These are phyloP conservation scores for Echinarachnius parma DNA, from an alignment of 53 echinoderm and acorn worm genomes.

Conservation along the genomic window DNA sequence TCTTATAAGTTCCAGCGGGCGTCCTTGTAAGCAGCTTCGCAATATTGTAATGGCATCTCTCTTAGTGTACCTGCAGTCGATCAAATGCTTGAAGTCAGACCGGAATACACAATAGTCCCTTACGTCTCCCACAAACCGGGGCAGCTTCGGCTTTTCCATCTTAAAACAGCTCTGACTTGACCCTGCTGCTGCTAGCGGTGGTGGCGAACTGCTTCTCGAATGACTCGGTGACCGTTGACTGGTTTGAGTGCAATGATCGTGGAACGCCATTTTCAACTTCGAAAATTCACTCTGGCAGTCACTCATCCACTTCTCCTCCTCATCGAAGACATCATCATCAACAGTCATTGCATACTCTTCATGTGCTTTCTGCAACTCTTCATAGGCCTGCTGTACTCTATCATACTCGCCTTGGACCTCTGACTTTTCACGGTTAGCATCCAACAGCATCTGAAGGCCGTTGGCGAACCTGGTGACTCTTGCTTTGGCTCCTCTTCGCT, in stretches of 20 bases:
- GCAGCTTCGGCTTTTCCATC: conserved; percentile 56
- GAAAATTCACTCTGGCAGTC: conserved; percentile 36
- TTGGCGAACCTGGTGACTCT: conserved; percentile 7
- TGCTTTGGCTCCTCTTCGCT: conserved; percentile 29
- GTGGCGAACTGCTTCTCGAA: background rate
- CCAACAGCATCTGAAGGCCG: background rate
- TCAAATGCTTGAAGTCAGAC: conserved; percentile 46
- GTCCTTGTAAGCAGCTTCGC: conserved; percentile 36
- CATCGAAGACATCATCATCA: conserved; percentile 44
- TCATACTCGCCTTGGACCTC: background rate
- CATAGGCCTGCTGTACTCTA: conserved; percentile 3
- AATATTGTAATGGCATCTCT: conserved; percentile 40
- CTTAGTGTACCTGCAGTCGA: conserved; percentile 19
- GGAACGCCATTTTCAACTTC: conserved; percentile 3
- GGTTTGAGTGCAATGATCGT: conserved; percentile 5
- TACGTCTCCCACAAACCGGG: conserved; percentile 54
- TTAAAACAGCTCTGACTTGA: background rate
- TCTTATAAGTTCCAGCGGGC: conserved; percentile 36
- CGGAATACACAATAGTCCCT: conserved; percentile 46
- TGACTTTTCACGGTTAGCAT: background rate
- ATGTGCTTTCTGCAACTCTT: conserved; percentile 2
- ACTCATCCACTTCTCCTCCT: conserved; percentile 43
- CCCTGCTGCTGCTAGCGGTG: too few relatives aligned
- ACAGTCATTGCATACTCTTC: background rate
- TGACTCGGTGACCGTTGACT: too few relatives aligned